Base-by-base conservation (phyloP, 2,113 vertebrate genomes). In the Pseudopodoces humilis region DNA sequence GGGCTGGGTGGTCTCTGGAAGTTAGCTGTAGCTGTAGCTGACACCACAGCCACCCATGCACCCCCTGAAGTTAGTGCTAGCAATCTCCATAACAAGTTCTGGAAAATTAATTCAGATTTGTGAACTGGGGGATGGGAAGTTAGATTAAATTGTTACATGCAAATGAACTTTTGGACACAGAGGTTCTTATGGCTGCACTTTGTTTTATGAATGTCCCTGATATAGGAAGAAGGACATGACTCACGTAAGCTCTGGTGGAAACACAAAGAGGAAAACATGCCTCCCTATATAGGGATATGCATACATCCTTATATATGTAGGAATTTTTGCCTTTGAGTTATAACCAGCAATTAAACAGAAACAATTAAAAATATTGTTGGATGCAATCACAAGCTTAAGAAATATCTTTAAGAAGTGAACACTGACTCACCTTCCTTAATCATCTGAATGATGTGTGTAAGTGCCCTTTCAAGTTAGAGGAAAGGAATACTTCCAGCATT, bases 391-490 rank as follows among this genome's bases (percentile, higher is more conserved):
- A 77, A 80, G 10, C 28, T 81, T 77, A 80, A 86, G 27, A 76
- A 70, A 27, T 58, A 7, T 39, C n/a, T 86, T 43, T 49, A 74
- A 58, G n/a, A 77, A 81, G n/a, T n/a, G 39, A 12, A 74, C 37
- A 41, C 13, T 60, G 60, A 46, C 31, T 80, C 28, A 33, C 6
- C 5, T 63, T 88, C 33, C 41, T 62, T 37, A 86, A 33, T 83
- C 43, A 43, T 41, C 31, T 33, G 31, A 77, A 27, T 0, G 0
- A 50, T 46, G 30, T 2, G 3, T 43, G 3, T 18, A 60, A 65
- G 15, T 63, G 16, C 14, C 21, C 41, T 89, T 78, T 63, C 11
- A 37, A 33, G 24, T 52, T 56, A 89, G 33, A 24, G 44, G 31
- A 71, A 96, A 78, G 18, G 64, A 91, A 41, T 25, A 24, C 19